Base-by-base conservation (phyloP, 2,888 invertebrate genomes). In the Tanaodytes sp. region DNA sequence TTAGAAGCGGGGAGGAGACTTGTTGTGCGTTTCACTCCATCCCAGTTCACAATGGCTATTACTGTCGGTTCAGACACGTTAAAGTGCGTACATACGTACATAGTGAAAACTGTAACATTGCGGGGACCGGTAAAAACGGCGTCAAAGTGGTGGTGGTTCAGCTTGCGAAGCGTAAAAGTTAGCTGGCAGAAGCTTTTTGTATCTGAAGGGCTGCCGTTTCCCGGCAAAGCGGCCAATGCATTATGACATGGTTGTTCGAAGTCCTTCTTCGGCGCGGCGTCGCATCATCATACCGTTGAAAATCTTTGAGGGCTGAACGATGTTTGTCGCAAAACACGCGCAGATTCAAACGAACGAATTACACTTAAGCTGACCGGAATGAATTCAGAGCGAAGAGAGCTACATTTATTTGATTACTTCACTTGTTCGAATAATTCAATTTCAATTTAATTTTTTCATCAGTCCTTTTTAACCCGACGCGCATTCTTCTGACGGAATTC, bases 221-320 rank as follows among this genome's bases (percentile, higher is more conserved):
- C 59, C 68, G 72, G 59, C 65, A 59, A 72, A 72, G 46, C 69
- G 64, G 67, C 76, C 75, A 75, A 77, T 80, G 81, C 82, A 82
- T 82, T 82, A 82, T 82, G 81, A 80, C 81, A 69, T 73, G 76
- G 72, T 76, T 78, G 81, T 82, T 82, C 82, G 81, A 81, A 82
- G 82, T 82, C 75, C 74, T 77, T 75, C 73, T 79, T 75, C 73
- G 68, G 71, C 74, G 68, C 70, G 70, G 65, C 59, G 68, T 69
- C 72, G 72, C n/a, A n/a, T n/a, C n/a, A n/a, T n/a, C n/a, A n/a
- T n/a, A n/a, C n/a, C n/a, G n/a, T 72, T n/a, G 76, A 74, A 77
- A 77, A 77, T 72, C 73, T 72, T 69, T 63, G 64, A 61, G 57
- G 66, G 68, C 37, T 59, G 48, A 57, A 49, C 39, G 46, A 68